phyloP scores from a whole-genome alignment of 2,888 invertebrate genomes.

The Sphaerophoria rueppellii region DNA sequence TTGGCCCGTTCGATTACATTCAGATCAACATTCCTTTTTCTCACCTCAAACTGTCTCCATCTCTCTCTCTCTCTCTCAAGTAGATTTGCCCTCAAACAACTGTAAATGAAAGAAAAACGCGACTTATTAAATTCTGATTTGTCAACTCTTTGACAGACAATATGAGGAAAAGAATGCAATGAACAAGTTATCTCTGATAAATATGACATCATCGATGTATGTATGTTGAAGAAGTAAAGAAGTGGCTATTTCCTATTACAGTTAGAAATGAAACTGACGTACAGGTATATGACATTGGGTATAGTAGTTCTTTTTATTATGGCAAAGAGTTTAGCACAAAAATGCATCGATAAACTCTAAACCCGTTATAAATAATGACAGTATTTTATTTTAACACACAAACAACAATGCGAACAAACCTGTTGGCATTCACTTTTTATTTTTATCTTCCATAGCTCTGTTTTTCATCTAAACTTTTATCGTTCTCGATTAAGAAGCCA shows the following conservation, averaged over 20 bases:
- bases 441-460: conserved; percentile 1
- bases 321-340: conserved; percentile 15
- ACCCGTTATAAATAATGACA: conserved; percentile 30
- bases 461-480: conserved; percentile 16
- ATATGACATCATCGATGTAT: conserved; percentile 38
- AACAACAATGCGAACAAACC: conserved; percentile 26
- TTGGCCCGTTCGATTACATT: conserved; percentile 23
- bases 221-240: background rate
- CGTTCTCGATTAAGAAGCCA: conserved; percentile 15
- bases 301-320: background rate
- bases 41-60: conserved; percentile 19
- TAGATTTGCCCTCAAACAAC: background rate
- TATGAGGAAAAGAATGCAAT: conserved; percentile 1
- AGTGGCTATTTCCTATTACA: conserved; percentile 42
- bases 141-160: conserved; percentile 25
- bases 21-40: conserved; percentile 38
- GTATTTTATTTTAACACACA: background rate
- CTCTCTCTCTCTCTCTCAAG: background rate
- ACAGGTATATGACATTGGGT: conserved; percentile 17
- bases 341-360: conserved; percentile 35
- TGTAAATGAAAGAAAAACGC: background rate
- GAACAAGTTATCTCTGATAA: conserved; percentile 11
- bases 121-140: conserved; percentile 35
- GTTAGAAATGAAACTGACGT: conserved; percentile 34
- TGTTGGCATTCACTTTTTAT: conserved; percentile 60